Percentiles rank a stretch among this genome's conserved stretches.
phyloP scores from a whole-genome alignment of 2,113 vertebrate species.

The Dascyllus trimaculatus region DNA sequence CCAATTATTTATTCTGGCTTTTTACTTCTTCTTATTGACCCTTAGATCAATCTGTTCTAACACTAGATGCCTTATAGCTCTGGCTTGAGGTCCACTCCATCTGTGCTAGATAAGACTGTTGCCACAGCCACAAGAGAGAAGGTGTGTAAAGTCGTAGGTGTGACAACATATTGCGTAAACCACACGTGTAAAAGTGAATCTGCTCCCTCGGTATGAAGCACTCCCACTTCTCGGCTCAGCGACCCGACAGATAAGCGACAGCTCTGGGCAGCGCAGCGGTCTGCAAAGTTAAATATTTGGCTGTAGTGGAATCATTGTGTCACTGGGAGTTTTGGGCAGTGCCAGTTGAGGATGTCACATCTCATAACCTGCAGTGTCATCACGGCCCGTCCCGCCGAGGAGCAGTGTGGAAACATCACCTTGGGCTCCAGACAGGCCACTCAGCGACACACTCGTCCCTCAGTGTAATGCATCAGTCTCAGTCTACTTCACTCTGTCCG shows the following conservation, averaged over 20 bases:
- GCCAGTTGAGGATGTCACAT: constrained; percentile 60
- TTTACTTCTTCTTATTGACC: too few relatives aligned
- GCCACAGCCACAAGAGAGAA: too few relatives aligned
- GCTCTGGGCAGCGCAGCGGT: constrained; percentile 30
- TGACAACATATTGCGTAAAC: neutral
- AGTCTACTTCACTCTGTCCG: constrained; percentile 24
- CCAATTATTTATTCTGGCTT: too few relatives aligned
- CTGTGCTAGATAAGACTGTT: too few relatives aligned
- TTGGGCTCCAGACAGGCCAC: constrained; percentile 16
- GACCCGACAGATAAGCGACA: constrained; percentile 11
- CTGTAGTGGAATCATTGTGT: constrained; percentile 60
- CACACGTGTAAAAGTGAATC: neutral
- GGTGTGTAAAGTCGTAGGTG: too few relatives aligned
- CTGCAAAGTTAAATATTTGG: constrained; percentile 34
- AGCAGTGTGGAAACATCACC: constrained; percentile 24
- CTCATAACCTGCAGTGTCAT: constrained; percentile 39
- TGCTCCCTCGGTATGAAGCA: neutral
- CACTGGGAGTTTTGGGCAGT: constrained; percentile 54
- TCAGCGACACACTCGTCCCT: neutral
- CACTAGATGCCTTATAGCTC: too few relatives aligned
- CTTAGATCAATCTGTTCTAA: too few relatives aligned
- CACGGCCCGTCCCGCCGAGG: neutral
- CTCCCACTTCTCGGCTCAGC: neutral
- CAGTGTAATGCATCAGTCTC: constrained; percentile 22
- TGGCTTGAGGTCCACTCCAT: too few relatives aligned